Evolutionary conservation across 1,140 invertebrate species (phyloP), one percentile per base, ranked within the genome.

Genomic region (Drosophila fuyamai): DNA sequence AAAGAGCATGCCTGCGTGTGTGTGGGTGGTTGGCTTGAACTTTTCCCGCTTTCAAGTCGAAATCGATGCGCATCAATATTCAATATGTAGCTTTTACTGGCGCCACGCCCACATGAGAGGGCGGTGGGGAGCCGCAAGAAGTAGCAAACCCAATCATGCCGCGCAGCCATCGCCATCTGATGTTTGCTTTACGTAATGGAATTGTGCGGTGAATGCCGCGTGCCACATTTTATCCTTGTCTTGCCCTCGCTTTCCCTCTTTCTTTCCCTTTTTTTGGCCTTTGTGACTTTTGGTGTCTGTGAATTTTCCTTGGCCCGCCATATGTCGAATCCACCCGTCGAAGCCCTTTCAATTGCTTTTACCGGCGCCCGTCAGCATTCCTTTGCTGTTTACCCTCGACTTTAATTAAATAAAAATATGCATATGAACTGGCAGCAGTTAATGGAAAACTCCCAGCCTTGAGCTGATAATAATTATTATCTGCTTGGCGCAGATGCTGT

Each of bases 171-270:
- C 71, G 79, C 66, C 83, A 86, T 78, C 83, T 86, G 83, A 86
- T 86, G 83, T 86, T 88, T 86, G 83, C 83, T 86, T 86, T 86
- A 88, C 83, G 83, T 86, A 86, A 86, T 86, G 83, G 83, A 86
- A 86, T 86, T 86, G 83, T 88, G 83, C 76, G 83, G 79, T 88
- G 83, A 86, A 83, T 83, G 75, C 70, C 73, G 71, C 72, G 75
- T 61, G 79, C 75, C 81, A 76, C 76, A 76, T 66, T 86, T 88
- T 82, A 66, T 51, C 67, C 63, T 74, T 68, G 71, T 63, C 55
- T 77, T 77, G 46, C 70, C 70, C 65, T 54, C 44, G 44, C 36
- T 48, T 66, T 46, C 32, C 60, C 50, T 60, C 58, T 62, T n/a
- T 14, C 29, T n/a, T 13, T 13, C 5, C 27, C 0, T 13, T 61